A percentile compares a stretch with the other conserved stretches of the same genome.
phyloP scores from a whole-genome alignment of 2,797 vertebrate species.

The Pelodytes ibericus region DNA sequence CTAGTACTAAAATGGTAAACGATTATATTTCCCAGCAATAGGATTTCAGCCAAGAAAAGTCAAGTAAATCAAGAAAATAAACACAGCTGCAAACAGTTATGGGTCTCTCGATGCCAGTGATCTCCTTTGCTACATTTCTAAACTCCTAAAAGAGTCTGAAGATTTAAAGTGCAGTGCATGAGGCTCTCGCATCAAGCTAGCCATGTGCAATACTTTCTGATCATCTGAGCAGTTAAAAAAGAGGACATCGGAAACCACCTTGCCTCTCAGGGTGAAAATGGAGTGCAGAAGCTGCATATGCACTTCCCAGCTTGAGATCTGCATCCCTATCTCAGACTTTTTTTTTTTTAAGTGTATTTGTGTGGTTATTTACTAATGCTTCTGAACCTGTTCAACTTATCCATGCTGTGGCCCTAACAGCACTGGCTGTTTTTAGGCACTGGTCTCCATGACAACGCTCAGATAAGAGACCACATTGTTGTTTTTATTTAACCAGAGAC shows the following conservation, averaged over 20 bases:
- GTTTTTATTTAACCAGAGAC: too few species aligned
- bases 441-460: too few species aligned
- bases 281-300: background rate
- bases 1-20: slow-evolving; percentile 5
- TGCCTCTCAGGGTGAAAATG: background rate
- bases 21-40: slow-evolving; percentile 52
- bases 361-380: background rate
- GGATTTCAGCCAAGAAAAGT: slow-evolving; percentile 53
- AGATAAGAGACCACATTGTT: too few species aligned
- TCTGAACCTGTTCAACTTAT: background rate
- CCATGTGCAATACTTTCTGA: slow-evolving; percentile 8
- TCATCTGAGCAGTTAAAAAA: slow-evolving; percentile 14
- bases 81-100: slow-evolving; percentile 56
- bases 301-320: background rate
- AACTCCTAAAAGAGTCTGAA: slow-evolving; percentile 43
- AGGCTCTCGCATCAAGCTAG: slow-evolving; percentile 27
- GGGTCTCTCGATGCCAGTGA: slow-evolving; percentile 46
- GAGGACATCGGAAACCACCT: slow-evolving; percentile 26
- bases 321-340: background rate
- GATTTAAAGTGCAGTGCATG: slow-evolving; percentile 21
- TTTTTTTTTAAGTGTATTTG: background rate
- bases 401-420: too few species aligned
- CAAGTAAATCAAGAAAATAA: slow-evolving; percentile 53
- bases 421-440: too few species aligned
- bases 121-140: slow-evolving; percentile 33